Percentiles rank a stretch among this genome's conserved stretches.
Evolutionary conservation across 2,113 vertebrate genomes (phyloP).

Genomic region (Stomatorhinus ivindoensis): DNA sequence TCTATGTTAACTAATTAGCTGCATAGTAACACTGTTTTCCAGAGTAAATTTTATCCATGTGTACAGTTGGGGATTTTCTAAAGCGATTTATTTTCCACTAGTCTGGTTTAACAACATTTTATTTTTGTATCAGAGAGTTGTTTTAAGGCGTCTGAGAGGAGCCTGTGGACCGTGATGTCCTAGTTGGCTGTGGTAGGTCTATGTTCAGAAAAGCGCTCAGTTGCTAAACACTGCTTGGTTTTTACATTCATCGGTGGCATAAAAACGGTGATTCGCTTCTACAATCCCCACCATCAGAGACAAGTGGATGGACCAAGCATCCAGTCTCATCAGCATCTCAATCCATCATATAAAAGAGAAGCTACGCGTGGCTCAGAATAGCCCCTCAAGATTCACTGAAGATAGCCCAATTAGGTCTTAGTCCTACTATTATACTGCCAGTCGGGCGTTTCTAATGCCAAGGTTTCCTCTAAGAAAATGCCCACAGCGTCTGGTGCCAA

Average conservation of each 20-base stretch:
- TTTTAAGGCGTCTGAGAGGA: not conserved
- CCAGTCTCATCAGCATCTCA: not conserved
- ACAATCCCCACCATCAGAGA: not conserved
- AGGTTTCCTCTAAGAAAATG: not conserved
- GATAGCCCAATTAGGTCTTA: conserved; percentile 6
- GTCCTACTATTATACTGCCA: not conserved
- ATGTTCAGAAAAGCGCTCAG: not conserved
- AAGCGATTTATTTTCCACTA: not conserved
- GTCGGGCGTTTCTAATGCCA: not conserved
- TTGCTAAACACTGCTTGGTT: not conserved
- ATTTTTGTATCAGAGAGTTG: not conserved
- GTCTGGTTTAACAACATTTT: not conserved
- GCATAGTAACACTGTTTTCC: not conserved
- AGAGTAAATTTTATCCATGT: not conserved
- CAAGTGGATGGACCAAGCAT: not conserved
- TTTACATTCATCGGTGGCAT: not conserved
- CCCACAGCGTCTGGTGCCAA: not conserved
- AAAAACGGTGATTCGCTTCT: not conserved
- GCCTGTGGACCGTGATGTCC: not conserved
- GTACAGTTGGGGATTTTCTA: not conserved
- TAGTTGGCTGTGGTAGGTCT: not conserved
- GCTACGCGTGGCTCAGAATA: not conserved
- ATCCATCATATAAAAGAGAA: not conserved
- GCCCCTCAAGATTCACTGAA: not conserved
- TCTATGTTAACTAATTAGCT: not conserved